Base-by-base conservation (phyloP, 2,888 invertebrate species). In the Synergus umbraculus region DNA sequence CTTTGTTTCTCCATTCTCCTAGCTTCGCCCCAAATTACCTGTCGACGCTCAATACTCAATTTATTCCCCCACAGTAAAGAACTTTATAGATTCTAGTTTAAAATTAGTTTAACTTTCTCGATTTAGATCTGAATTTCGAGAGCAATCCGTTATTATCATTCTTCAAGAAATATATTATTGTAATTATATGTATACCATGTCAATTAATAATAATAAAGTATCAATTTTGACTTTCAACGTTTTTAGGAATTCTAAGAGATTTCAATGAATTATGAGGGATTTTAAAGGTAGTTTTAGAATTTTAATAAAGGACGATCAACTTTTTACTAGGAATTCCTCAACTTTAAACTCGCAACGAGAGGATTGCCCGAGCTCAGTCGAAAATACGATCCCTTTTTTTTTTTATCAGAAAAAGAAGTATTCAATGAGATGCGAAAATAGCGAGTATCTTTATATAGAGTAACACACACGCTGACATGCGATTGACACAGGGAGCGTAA, bases 1-100 rank as follows among this genome's bases (percentile, higher is more conserved):
- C 83, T 80, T 83, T 79, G 82, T 81, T 82, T 83, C 81, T 82
- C 81, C 82, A 81, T 81, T 85, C 82, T 83, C 82, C 83, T 77
- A 85, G 83, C 80, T 84, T 82, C 83, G 64, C 43, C 78, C 64
- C 80, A 82, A 80, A 84, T 83, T 84, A 84, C 83, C 80, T 83
- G 83, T 83, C 81, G 77, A 78, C 78, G 79, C 79, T 83, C 81
- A 84, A 84, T 81, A 54, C 77, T 78, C 78, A 41, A 67, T 79
- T 73, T 66, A 66, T 64, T 54, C 43, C 66, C 44, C 13, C 60
- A 67, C 65, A 76, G 73, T 12, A 64, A 78, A 37, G 43, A 76
- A 76, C 22, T 13, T 76, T 63, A 29, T 13, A n/a, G 13, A 76
- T 63, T 76, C 18, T 12, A 10, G 4, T 46, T 67, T 67, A 43